Evolutionary conservation across 2,797 vertebrate species (phyloP).

Genomic region (Euthynnus affinis): DNA sequence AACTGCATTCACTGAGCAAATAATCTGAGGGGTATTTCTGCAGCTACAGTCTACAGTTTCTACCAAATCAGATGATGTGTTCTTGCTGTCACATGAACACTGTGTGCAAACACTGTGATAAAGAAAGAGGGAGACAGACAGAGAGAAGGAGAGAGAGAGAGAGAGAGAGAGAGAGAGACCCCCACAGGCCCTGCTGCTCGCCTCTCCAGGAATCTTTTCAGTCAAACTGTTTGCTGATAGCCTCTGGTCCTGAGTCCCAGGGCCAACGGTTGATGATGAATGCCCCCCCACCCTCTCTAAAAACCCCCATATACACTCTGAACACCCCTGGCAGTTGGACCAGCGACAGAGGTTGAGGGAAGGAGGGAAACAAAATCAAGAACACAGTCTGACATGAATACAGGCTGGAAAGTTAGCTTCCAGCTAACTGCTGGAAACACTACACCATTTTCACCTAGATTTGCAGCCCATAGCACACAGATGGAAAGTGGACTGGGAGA

Average conservation of each 20-base stretch:
- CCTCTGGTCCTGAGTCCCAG: conserved; percentile 67
- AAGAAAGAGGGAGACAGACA: conserved; percentile 42
- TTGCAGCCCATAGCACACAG: conserved; percentile 77
- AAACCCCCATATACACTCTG: conserved; percentile 36
- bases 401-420: conserved; percentile 84
- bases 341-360: conserved; percentile 61
- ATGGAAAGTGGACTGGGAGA: conserved; percentile 78
- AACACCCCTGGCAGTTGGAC: conserved; percentile 73
- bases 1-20: conserved; percentile 44
- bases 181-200: conserved; percentile 62
- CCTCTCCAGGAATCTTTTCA: conserved; percentile 77
- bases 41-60: conserved; percentile 55
- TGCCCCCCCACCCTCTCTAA: conserved; percentile 47
- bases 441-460: conserved; percentile 89
- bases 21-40: conserved; percentile 58
- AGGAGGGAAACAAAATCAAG: conserved; percentile 64
- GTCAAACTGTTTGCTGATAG: conserved; percentile 52
- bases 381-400: conserved; percentile 74
- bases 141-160: conserved; percentile 41
- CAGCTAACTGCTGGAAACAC: conserved; percentile 80
- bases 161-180: conserved; percentile 55
- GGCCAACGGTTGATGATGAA: conserved; percentile 66
- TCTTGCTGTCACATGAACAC: conserved; percentile 78
- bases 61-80: conserved; percentile 78
- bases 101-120: conserved; percentile 72